Percentiles rank a stretch among this genome's conserved stretches.
Conservation (phyloP, 2,113 vertebrate species). For the Clinocottus analis region DNA sequence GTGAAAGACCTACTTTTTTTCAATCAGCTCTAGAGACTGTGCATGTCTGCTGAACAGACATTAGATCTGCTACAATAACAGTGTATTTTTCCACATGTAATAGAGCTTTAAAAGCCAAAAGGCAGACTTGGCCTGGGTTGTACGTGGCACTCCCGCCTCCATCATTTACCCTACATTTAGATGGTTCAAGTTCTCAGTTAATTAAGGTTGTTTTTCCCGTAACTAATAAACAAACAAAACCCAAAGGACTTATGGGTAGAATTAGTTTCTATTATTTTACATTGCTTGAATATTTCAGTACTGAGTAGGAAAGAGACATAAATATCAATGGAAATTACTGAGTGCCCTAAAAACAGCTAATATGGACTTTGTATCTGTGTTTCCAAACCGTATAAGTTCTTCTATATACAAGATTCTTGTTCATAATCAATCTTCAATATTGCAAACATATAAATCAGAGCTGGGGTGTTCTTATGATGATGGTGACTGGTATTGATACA, state of each 20-base stretch:
- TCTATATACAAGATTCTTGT: neutral
- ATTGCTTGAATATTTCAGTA: slow-evolving; percentile 1
- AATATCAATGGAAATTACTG: neutral
- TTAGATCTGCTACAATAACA: neutral
- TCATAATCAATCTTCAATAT: neutral
- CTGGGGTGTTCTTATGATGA: no score
- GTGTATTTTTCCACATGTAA: slow-evolving; percentile 24
- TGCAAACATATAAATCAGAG: neutral
- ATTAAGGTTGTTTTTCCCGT: neutral
- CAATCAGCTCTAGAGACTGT: neutral
- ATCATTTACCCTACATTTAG: slow-evolving; percentile 29
- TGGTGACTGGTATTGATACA: neutral
- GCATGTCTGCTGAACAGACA: slow-evolving; percentile 19
- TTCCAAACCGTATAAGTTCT: neutral
- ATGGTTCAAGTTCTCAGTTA: neutral
- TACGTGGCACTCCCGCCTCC: slow-evolving; percentile 8
- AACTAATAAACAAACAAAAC: slow-evolving; percentile 16
- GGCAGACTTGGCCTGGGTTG: neutral
- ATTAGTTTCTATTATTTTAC: neutral
- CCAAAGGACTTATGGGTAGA: neutral
- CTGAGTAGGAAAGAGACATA: neutral
- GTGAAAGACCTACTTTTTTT: slow-evolving; percentile 4
- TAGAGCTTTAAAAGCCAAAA: neutral
- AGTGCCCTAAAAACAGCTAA: neutral
- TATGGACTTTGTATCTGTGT: neutral